phyloP scores from a whole-genome alignment of 2,113 vertebrate species.

The Rattus rattus region DNA sequence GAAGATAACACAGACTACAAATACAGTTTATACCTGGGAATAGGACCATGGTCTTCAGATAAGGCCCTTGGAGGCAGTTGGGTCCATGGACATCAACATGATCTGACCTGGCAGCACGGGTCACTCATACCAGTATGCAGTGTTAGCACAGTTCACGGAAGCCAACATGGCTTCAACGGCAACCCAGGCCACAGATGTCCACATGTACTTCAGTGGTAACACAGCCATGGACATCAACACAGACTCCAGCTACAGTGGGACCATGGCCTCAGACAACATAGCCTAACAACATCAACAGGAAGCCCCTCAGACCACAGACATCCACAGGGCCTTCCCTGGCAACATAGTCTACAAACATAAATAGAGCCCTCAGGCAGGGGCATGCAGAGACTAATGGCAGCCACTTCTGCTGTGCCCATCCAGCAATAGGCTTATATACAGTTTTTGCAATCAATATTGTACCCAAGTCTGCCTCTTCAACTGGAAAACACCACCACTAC shows the following conservation, averaged over 20 bases:
- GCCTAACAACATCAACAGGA: not conserved
- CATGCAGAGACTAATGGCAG: not conserved
- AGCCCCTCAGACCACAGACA: not conserved
- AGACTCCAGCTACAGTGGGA: too few relatives aligned
- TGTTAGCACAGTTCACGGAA: not conserved
- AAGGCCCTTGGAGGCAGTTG: not conserved
- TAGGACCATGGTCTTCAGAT: not conserved
- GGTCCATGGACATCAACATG: not conserved
- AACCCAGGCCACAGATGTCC: not conserved
- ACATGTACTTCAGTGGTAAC: not conserved
- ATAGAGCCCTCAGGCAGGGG: not conserved
- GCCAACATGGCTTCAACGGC: not conserved
- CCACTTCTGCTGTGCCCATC: not conserved
- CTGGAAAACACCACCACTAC: not conserved
- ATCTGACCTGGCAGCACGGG: not conserved
- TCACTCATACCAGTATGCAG: not conserved
- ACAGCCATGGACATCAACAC: not conserved
- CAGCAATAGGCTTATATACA: not conserved
- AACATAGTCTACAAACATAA: not conserved
- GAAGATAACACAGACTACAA: not conserved
- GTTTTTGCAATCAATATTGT: not conserved
- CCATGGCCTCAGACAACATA: not conserved
- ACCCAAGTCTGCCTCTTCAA: not conserved
- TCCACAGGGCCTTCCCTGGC: not conserved
- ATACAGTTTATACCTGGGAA: too few relatives aligned